These are phyloP conservation scores for Ammospiza caudacuta DNA, from an alignment of 2,113 vertebrate species.

Conservation along the genomic window DNA sequence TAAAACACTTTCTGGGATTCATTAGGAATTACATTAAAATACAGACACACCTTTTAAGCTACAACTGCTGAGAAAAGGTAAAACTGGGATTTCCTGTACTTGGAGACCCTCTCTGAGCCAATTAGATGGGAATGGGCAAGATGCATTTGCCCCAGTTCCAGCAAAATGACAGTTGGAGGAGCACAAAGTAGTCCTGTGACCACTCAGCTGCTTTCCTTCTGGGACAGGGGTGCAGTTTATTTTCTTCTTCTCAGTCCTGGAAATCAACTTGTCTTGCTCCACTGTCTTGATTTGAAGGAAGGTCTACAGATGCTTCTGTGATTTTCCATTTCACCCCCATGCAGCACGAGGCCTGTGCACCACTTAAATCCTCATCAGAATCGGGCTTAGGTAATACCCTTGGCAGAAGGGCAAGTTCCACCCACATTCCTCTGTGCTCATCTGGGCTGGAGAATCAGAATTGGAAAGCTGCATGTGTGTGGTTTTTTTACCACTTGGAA, in stretches of 20 bases:
- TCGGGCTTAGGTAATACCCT: conserved; percentile 57
- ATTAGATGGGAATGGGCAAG: not conserved
- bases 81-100: not conserved
- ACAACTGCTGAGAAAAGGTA: not conserved
- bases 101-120: not conserved
- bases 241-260: not conserved
- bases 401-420: conserved; percentile 56
- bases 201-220: not conserved
- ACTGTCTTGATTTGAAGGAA: not conserved
- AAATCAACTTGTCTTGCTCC: not conserved
- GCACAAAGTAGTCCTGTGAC: fast-evolving
- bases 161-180: not conserved
- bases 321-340: conserved; percentile 37
- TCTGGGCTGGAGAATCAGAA: conserved; percentile 42
- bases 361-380: conserved; percentile 53
- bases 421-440: conserved; percentile 66
- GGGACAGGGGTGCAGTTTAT: not conserved
- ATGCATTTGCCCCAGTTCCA: not conserved
- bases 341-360: not conserved
- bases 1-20: conserved; percentile 40
- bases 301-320: conserved; percentile 9
- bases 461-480: not conserved
- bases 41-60: conserved; percentile 15
- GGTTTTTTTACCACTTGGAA: not conserved
- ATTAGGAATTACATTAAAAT: conserved; percentile 9